Conservation (phyloP, 1,140 invertebrate species). For the Drosophila erecta region DNA sequence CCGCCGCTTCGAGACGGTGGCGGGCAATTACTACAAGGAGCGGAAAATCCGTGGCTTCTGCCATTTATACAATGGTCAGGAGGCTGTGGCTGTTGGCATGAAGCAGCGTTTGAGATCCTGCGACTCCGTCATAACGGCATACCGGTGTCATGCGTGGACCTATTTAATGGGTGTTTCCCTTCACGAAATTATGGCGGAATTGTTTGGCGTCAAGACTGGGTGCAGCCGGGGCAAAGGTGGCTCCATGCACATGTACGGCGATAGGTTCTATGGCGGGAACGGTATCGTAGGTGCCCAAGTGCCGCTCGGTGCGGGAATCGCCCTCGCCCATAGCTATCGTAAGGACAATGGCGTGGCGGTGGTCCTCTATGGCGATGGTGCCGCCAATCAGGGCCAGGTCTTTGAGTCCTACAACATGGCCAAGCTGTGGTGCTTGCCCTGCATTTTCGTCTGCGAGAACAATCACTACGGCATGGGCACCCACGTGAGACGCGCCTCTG, state of each 20-base stretch:
- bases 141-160: slow-evolving; percentile 89
- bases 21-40: slow-evolving; percentile 90
- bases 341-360: slow-evolving; percentile 92
- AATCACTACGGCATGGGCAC: slow-evolving; percentile 94
- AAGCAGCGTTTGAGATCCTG: slow-evolving; percentile 86
- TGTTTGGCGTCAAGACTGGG: slow-evolving; percentile 91
- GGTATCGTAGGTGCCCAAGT: slow-evolving; percentile 99
- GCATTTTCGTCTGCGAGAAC: slow-evolving; percentile 98
- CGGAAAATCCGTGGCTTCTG: slow-evolving; percentile 92
- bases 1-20: slow-evolving; percentile 89
- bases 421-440: slow-evolving; percentile 95
- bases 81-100: slow-evolving; percentile 87
- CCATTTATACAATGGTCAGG: slow-evolving; percentile 93
- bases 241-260: slow-evolving; percentile 87
- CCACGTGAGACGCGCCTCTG: slow-evolving; percentile 89
- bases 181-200: slow-evolving; percentile 92
- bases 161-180: slow-evolving; percentile 90
- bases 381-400: slow-evolving; percentile 96
- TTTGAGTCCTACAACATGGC: slow-evolving; percentile 93
- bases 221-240: slow-evolving; percentile 91
- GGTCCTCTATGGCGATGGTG: slow-evolving; percentile 97
- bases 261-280: slow-evolving; percentile 94
- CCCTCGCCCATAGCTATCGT: slow-evolving; percentile 94
- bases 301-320: slow-evolving; percentile 96
- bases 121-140: slow-evolving; percentile 91